phyloP scores from a whole-genome alignment of 2,888 invertebrate genomes.

The Brachypalpus laphriformis region DNA sequence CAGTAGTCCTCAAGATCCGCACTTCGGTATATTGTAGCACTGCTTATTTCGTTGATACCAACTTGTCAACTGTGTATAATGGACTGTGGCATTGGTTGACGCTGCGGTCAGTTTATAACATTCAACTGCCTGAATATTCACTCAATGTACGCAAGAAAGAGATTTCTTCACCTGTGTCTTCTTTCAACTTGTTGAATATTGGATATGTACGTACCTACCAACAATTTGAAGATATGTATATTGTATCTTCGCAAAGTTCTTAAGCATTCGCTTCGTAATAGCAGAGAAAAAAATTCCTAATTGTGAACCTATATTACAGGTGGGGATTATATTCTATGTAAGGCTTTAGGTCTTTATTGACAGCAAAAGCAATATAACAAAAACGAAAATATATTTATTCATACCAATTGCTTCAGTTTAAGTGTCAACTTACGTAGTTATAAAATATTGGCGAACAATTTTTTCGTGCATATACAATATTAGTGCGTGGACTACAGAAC shows the following conservation, averaged over 20 bases:
- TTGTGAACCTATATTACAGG: constrained; percentile 9
- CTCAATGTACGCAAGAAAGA: constrained; percentile 49
- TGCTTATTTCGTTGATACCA: constrained; percentile 76
- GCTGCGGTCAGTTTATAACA: constrained; percentile 81
- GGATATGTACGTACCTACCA: constrained; percentile 26
- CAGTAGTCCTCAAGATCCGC: constrained; percentile 26
- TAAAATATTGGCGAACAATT: too few relatives aligned
- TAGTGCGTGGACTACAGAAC: background rate
- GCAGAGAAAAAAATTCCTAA: constrained; percentile 3
- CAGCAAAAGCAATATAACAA: background rate
- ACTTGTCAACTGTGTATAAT: constrained; percentile 80
- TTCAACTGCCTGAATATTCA: constrained; percentile 73
- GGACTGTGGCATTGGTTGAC: constrained; percentile 81
- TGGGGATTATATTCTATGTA: constrained; percentile 32
- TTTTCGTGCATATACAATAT: too few relatives aligned
- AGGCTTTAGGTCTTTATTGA: background rate
- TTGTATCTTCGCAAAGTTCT: constrained; percentile 42
- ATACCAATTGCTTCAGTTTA: too few relatives aligned
- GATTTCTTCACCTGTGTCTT: constrained; percentile 49
- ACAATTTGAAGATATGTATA: constrained; percentile 32
- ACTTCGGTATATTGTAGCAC: constrained; percentile 30
- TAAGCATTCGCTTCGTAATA: constrained; percentile 26
- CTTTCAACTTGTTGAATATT: constrained; percentile 43
- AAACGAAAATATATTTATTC: too few relatives aligned
- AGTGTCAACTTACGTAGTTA: too few relatives aligned